Evolutionary conservation across 2,113 vertebrate species (phyloP).

Genomic region (Ahaetulla prasina): DNA sequence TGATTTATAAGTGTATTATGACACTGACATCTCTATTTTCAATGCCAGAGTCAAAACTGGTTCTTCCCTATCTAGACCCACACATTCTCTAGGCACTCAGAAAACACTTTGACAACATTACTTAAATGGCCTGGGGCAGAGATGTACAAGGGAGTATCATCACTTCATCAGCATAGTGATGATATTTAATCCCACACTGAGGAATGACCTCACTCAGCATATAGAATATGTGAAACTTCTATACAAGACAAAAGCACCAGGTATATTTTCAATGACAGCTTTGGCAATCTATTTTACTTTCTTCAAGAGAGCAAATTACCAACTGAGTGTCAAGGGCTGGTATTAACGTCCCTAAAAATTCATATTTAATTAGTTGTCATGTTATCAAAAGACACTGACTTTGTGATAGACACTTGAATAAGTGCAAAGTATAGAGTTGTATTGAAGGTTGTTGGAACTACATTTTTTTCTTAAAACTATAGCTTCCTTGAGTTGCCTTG

Average conservation of each 20-base stretch:
- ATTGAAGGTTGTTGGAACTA: slow-evolving; percentile 59
- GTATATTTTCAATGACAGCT: slow-evolving; percentile 57
- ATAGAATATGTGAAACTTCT: slow-evolving; percentile 60
- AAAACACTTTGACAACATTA: background rate
- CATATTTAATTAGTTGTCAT: slow-evolving; percentile 70
- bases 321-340: slow-evolving; percentile 60
- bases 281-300: slow-evolving; percentile 58
- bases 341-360: slow-evolving; percentile 64
- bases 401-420: slow-evolving; percentile 68
- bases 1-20: background rate
- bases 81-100: slow-evolving; percentile 48
- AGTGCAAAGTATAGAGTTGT: slow-evolving; percentile 61
- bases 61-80: background rate
- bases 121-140: background rate
- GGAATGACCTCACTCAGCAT: background rate
- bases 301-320: slow-evolving; percentile 60
- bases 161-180: background rate
- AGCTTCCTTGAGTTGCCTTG: slow-evolving; percentile 61
- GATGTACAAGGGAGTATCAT: background rate
- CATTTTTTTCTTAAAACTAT: slow-evolving; percentile 64
- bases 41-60: background rate
- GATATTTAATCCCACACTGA: background rate
- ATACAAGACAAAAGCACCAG: slow-evolving; percentile 54
- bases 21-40: background rate
- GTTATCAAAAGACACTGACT: slow-evolving; percentile 65